phyloP scores from a whole-genome alignment of 2,797 vertebrate genomes.

The Geotrypetes seraphini region DNA sequence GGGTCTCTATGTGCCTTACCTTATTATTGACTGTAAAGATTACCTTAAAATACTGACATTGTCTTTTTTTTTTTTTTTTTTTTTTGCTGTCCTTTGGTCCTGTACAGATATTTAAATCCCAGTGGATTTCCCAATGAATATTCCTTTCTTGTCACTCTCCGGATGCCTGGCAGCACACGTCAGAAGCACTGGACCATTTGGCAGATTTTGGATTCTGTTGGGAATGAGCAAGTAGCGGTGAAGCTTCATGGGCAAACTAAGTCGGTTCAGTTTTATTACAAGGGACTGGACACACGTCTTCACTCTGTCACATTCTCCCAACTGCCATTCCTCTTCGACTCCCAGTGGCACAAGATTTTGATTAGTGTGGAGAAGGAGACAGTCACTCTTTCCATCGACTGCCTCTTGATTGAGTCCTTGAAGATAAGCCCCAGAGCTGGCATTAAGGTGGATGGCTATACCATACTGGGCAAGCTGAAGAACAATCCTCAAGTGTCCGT shows the following conservation, averaged over 20 bases:
- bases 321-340: constrained; percentile 66
- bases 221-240: constrained; percentile 70
- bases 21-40: too few relatives aligned
- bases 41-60: too few relatives aligned
- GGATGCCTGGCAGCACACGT: constrained; percentile 65
- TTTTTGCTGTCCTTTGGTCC: constrained; percentile 25
- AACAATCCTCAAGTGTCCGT: constrained; percentile 65
- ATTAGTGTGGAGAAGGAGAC: constrained; percentile 60
- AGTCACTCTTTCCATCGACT: constrained; percentile 68
- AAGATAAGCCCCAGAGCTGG: constrained; percentile 51
- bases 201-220: constrained; percentile 72
- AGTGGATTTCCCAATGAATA: constrained; percentile 72
- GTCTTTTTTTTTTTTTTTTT: too few relatives aligned
- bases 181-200: constrained; percentile 77
- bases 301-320: constrained; percentile 55
- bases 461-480: constrained; percentile 71
- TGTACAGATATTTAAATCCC: constrained; percentile 65
- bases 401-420: constrained; percentile 56
- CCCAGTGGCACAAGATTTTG: constrained; percentile 73
- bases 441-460: constrained; percentile 64
- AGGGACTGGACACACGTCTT: constrained; percentile 44
- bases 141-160: constrained; percentile 69
- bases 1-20: too few relatives aligned
- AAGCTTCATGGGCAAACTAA: constrained; percentile 65
- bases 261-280: constrained; percentile 71